Percentiles rank a stretch among this genome's conserved stretches.
Conservation (phyloP, 2,888 invertebrate species). For the Exephanes ischioxanthus region DNA sequence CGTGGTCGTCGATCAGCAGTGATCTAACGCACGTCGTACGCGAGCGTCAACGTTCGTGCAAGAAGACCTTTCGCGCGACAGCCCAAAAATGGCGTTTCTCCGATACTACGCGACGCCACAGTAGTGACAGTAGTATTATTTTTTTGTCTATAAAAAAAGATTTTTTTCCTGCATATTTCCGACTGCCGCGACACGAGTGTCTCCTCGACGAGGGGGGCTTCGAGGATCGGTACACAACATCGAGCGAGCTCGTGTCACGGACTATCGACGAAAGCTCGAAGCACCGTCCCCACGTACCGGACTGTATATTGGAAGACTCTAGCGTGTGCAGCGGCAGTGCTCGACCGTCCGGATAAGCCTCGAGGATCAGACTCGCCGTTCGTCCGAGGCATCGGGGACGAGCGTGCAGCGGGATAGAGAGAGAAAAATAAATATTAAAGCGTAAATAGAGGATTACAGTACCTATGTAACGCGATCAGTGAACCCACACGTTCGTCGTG, state of each 20-base stretch:
- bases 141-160: background rate
- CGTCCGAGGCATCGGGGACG: background rate
- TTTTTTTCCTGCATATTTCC: constrained; percentile 1
- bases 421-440: background rate
- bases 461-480: constrained; percentile 14
- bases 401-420: background rate
- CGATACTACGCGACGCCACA: constrained; percentile 65
- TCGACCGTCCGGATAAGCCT: background rate
- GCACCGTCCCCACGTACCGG: background rate
- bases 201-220: background rate
- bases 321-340: constrained; percentile 6
- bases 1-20: constrained; percentile 73
- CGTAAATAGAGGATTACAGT: constrained; percentile 12
- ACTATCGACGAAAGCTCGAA: constrained; percentile 9
- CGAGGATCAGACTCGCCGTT: constrained; percentile 8
- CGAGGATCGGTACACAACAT: constrained; percentile 15
- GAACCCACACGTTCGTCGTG: constrained; percentile 17
- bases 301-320: background rate
- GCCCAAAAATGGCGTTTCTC: constrained; percentile 82
- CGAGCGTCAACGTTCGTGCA: constrained; percentile 70
- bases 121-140: background rate
- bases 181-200: constrained; percentile 16
- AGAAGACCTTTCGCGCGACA: constrained; percentile 67
- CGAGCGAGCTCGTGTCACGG: constrained; percentile 31
- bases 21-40: constrained; percentile 79